Evolutionary conservation across 2,888 invertebrate genomes (phyloP), one percentile per base, ranked within the genome.

Genomic region (Plebejus melissa): DNA sequence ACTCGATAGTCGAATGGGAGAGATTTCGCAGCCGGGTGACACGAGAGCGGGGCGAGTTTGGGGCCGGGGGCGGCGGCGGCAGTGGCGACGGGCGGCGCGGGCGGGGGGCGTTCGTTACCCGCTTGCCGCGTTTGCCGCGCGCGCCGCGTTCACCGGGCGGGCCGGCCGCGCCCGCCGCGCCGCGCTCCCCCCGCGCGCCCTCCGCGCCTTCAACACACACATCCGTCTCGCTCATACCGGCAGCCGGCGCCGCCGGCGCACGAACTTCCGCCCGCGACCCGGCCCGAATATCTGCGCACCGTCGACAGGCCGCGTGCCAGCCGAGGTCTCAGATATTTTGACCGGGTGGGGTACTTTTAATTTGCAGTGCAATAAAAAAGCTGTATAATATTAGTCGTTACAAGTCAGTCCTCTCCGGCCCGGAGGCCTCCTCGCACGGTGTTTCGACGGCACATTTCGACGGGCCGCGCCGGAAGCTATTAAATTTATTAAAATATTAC

Each of bases 111-210:
- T 65, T 71, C 50, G 79, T 79, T 97, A 98, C 98, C 97, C 97
- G 95, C 94, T 98, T 98, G 95, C 98, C 98, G 92, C 97, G 96
- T 90, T 97, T 97, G 88, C 98, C 98, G 87, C 98, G 95, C 82
- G 96, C 95, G 88, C 98, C 98, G 91, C 97, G 97, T 90, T 98
- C 98, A 82, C 98, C 98, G 83, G 96, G 94, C 83, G 94, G 94
- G 84, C 97, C 98, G 83, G 96, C 95, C 81, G 96, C 96, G 83
- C 98, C 98, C 82, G 95, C 84, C 85, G 96, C 96, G 86, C 97
- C 97, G 89, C 97, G 96, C 90, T 96, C 96, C 88, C 98, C 98
- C 88, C 96, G 95, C 82, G 93, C 93, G 75, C 96, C 96, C 82
- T 94, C 94, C 82, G 94, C 83, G 88, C 95, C 94, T 95, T 94